Base-by-base conservation (phyloP, 2,888 invertebrate species). In the Pyrrhosoma nymphula region DNA sequence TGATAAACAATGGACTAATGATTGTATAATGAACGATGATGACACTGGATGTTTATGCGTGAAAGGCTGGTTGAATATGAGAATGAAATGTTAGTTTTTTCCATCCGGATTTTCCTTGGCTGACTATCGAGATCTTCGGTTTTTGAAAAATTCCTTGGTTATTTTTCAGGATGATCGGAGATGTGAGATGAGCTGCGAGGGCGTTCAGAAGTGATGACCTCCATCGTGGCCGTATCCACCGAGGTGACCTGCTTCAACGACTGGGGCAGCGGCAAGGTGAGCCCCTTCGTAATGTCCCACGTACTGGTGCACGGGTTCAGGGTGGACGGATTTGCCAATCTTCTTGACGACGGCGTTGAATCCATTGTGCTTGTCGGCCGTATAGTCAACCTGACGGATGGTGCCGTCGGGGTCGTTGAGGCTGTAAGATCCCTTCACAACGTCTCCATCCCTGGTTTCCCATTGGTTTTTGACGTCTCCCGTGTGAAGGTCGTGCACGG, bases 361-460 rank as follows among this genome's bases (percentile, higher is more conserved):
- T 82, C 95, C 95, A 55, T 95, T 95, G 89, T 90, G 75, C 20
- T 69, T 90, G 95, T 95, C 95, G 56, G 95, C 95, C 30, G 95
- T 95, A 91, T 95, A 95, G 82, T 90, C 63, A 0, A 95, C 95
- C 20, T 90, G 90, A 14, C 95, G 95, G 69, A 91, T 90, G 23
- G 91, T 75, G 75, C 95, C 95, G 75, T 95, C 95, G 35, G 95
- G 95, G 55, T 95, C 95, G 55, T 90, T 90, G 35, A 95, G 95
- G 91, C 89, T 60, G 95, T 95, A 95, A 20, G 90, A 69, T n/a
- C 95, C 95, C 75, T 95, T 95, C 35, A 95, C 95, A 3, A 95
- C 95, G 39, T 95, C 95, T n/a, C 95, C 95, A 14, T 95, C 91
- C 18, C 95, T 90, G n/a, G 91, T 95, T 56, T 95, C 95, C 69